These are phyloP conservation scores for Tryphoninae sp. DNA, from an alignment of 2,888 invertebrate species.

Conservation along the genomic window DNA sequence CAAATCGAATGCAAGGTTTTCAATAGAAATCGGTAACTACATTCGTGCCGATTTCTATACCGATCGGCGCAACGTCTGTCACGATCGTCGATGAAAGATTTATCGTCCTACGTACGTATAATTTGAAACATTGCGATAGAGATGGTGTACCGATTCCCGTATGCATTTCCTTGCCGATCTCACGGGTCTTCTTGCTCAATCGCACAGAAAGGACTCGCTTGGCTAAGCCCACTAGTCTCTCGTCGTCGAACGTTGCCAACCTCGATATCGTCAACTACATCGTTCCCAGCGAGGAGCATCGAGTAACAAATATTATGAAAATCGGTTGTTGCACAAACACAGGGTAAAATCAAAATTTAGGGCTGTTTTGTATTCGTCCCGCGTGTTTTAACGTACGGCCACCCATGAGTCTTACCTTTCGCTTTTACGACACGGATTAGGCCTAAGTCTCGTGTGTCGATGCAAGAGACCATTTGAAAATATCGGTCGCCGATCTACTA, in stretches of 20 bases:
- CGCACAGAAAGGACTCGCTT: background rate
- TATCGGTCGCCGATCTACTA: background rate
- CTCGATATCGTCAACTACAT: conserved; percentile 17
- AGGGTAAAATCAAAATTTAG: conserved; percentile 31
- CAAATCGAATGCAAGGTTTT: too few species aligned
- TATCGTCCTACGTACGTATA: conserved; percentile 5
- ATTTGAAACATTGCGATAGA: background rate
- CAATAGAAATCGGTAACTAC: too few species aligned
- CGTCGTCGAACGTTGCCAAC: background rate
- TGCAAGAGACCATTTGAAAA: background rate
- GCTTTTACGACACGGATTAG: conserved; percentile 18
- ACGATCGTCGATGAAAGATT: background rate
- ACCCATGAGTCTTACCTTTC: conserved; percentile 22
- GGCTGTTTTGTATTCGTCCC: conserved; percentile 38
- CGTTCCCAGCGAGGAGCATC: background rate
- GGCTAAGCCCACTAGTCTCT: background rate
- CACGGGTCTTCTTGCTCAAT: conserved; percentile 4
- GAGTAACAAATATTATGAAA: background rate
- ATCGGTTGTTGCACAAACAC: background rate
- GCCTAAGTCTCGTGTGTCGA: background rate
- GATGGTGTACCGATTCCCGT: background rate
- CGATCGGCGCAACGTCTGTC: conserved; percentile 6
- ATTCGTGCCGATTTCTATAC: background rate
- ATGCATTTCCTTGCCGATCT: conserved; percentile 16
- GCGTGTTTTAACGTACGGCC: conserved; percentile 29